Evolutionary conservation across 2,888 invertebrate species (phyloP), one percentile per base, ranked within the genome.

Genomic region (Agrilus mali): DNA sequence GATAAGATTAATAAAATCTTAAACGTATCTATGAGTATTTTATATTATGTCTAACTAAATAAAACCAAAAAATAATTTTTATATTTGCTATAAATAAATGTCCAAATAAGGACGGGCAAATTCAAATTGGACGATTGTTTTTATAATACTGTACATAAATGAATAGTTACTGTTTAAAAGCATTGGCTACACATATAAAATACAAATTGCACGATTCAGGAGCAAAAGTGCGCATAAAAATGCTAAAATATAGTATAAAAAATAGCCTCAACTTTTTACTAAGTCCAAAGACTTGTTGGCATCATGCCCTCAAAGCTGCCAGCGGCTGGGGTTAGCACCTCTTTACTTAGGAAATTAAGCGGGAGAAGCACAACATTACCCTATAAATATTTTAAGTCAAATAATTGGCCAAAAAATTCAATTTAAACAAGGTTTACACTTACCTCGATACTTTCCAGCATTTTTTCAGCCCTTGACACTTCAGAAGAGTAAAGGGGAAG

Each of bases 201-300:
- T 10, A 27, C 27, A 27, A 8, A 27, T 27, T 27, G 27, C 4
- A 27, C 27, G 2, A 22, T 17, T 17, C 4, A 4, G 7, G 22
- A 27, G 27, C 27, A 27, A 27, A 27, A 10, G 27, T 27, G 10
- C 27, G 10, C 27, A 27, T 27, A 10, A 27, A 10, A 27, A 10
- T 7, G 1, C 10, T 27, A 10, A 27, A 27, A 10, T 27, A 27
- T 10, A 27, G 10, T 27, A 27, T 27, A 27, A 27, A 27, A 27
- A 27, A 27, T 10, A 32, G 33, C 32, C 12, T 20, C 5, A 5
- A 20, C 7, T 20, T 20, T 20, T 20, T 63, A 4, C 17, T 70
- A 92, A 14, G 93, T 94, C 94, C 96, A 97, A 15, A 96, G 71
- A 2, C 86, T 75, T 27, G 86, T 87, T 3, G 96, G 96, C 77